Evolutionary conservation across 2,888 invertebrate genomes (phyloP).

Genomic region (Fabriciana adippe): DNA sequence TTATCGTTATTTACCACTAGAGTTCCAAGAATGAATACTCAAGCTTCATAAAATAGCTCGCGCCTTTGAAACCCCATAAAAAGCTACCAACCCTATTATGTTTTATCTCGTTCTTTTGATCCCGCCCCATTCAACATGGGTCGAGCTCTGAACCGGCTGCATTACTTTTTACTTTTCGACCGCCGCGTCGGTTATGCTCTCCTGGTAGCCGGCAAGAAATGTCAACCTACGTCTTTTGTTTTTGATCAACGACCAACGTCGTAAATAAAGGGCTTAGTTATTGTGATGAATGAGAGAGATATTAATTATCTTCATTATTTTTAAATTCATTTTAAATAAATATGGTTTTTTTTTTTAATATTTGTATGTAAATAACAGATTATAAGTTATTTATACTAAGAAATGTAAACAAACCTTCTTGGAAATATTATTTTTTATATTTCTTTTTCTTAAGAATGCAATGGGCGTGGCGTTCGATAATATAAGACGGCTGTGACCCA

Average conservation of each 20-base stretch:
- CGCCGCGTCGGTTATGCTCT: conserved; percentile 17
- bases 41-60: background rate
- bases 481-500: background rate
- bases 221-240: conserved; percentile 17
- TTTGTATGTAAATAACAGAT: too few species aligned
- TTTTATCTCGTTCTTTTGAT: conserved; percentile 15
- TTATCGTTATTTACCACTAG: background rate
- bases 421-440: background rate
- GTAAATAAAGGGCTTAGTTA: too few species aligned
- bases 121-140: conserved; percentile 15
- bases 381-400: too few species aligned
- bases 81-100: background rate
- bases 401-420: too few species aligned
- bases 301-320: too few species aligned
- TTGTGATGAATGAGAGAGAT: too few species aligned
- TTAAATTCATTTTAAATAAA: too few species aligned
- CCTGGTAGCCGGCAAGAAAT: conserved; percentile 29
- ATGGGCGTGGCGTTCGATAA: background rate
- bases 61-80: conserved; percentile 2
- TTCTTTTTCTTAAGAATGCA: background rate
- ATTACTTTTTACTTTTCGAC: conserved; percentile 8
- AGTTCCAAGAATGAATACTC: conserved; percentile 2
- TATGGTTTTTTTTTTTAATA: too few species aligned
- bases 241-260: conserved; percentile 1
- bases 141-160: conserved; percentile 10